Conservation (phyloP, 2,113 vertebrate species). For the Rhinogobius similis region DNA sequence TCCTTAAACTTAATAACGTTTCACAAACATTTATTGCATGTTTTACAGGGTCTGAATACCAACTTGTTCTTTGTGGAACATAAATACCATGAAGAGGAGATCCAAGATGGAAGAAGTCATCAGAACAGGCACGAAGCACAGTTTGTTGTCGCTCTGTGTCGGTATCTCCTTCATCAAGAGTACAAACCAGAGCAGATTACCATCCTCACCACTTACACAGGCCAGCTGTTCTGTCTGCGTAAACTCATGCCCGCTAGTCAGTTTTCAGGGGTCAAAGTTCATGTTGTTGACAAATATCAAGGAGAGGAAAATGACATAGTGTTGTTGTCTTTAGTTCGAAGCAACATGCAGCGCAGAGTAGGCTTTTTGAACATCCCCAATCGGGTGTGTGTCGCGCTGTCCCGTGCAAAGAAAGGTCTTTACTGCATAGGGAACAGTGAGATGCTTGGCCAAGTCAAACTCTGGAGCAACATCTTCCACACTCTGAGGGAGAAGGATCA, state of each 20-base stretch:
- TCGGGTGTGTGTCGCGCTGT: slow-evolving; percentile 91
- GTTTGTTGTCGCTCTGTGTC: slow-evolving; percentile 89
- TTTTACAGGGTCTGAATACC: slow-evolving; percentile 82
- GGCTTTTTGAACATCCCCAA: slow-evolving; percentile 92
- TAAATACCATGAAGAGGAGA: slow-evolving; percentile 80
- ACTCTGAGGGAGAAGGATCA: slow-evolving; percentile 79
- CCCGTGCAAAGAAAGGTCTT: slow-evolving; percentile 91
- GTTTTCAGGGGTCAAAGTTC: slow-evolving; percentile 88
- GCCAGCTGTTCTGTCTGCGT: slow-evolving; percentile 88
- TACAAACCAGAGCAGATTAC: slow-evolving; percentile 91
- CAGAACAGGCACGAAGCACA: slow-evolving; percentile 87
- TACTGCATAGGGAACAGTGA: slow-evolving; percentile 88
- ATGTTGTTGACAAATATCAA: slow-evolving; percentile 97
- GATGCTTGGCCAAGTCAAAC: slow-evolving; percentile 83
- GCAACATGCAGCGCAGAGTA: slow-evolving; percentile 81
- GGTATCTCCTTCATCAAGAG: slow-evolving; percentile 85
- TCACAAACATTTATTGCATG: background rate
- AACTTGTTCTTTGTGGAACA: slow-evolving; percentile 93
- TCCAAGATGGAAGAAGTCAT: slow-evolving; percentile 89
- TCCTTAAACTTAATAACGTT: background rate
- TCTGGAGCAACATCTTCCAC: slow-evolving; percentile 89
- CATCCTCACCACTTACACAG: slow-evolving; percentile 93
- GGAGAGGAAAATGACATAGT: slow-evolving; percentile 96
- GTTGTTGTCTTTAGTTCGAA: slow-evolving; percentile 90
- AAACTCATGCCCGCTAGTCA: slow-evolving; percentile 82